Base-by-base conservation (phyloP, 2,113 vertebrate species). In the Donacobius atricapilla region DNA sequence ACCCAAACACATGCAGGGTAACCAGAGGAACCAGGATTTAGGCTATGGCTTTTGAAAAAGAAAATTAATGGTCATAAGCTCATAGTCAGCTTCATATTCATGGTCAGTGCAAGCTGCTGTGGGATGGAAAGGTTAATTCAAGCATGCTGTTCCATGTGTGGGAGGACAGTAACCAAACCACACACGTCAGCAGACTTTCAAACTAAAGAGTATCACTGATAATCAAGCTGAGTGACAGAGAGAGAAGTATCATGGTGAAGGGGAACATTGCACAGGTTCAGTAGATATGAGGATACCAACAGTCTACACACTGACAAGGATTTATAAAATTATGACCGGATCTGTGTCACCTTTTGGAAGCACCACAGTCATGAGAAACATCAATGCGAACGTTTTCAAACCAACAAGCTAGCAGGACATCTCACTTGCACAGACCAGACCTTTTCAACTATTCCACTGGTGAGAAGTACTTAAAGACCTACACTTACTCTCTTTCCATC, bases 151-250 rank as follows among this genome's bases (percentile, higher is more conserved):
- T 3, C 56, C 3, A 0, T 30, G 25, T 3, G 94, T 87, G 87
- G 93, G 93, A 94, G 69, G 89, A 64, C 50, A 72, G 65, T 37
- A 73, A 85, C 63, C 51, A 93, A 85, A 79, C 37, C 78, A 72
- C 84, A 83, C 9, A 31, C 11, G 48, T 8, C 57, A 48, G 53
- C 44, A 77, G 28, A 22, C 64, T 56, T 53, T 56, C 37, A 44
- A 79, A 51, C 27, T 63, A 15, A n/a, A 61, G 22, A 42, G 11
- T 12, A 15, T 44, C 60, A n/a, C 47, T 50, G 51, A 47, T 53
- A 60, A 57, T 57, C 33, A 65, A 72, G 27, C 11, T 14, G 18
- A 78, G 68, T 6, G 0, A 64, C 71, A 69, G 25, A 24, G 24
- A 65, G 22, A 81, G 33, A 60, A 61, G 45, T 15, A 69, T 11